Base-by-base conservation (phyloP, 2,888 invertebrate genomes). In the Drosophila mercatorum region DNA sequence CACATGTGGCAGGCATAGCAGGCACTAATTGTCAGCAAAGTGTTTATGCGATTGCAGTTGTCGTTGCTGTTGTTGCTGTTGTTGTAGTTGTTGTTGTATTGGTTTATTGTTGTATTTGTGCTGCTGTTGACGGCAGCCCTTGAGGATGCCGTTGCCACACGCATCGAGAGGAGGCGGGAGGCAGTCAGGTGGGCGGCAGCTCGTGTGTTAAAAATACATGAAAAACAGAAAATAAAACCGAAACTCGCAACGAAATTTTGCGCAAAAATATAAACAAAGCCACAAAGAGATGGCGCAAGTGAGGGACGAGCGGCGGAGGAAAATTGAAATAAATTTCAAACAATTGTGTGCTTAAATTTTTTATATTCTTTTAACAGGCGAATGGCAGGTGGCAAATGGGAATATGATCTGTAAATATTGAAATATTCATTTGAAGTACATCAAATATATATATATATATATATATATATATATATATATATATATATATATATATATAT, bases 141-240 rank as follows among this genome's bases (percentile, higher is more conserved):
- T 81, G 64, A 73, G 73, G 77, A 62, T 60, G 51, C 44, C 51
- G 40, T 58, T 60, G 67, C 73, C 67, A 61, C 53, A 57, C 60
- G 57, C 55, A 60, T n/a, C 11, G 14, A 38, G 22, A 12, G 34
- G 17, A 22, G 3, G 14, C 2, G 14, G n/a, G n/a, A n/a, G n/a
- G 11, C 31, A 36, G n/a, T 22, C 14, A 12, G 46, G 47, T 22
- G 36, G 40, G 58, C 28, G 41, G 60, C 75, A 69, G 84, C 72
- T 72, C 70, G 72, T 79, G 83, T 75, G 68, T 79, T 88, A 85
- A 83, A 88, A 85, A 88, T 88, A 88, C 68, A 78, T 66, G 57
- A 75, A 74, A 72, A 77, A 72, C 58, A 17, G 51, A 68, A 69
- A 66, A 52, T 38, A 52, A 66, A 52, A 62, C 31, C 44, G 57